phyloP scores from a whole-genome alignment of 2,888 invertebrate species.

The Chorisops tibialis region DNA sequence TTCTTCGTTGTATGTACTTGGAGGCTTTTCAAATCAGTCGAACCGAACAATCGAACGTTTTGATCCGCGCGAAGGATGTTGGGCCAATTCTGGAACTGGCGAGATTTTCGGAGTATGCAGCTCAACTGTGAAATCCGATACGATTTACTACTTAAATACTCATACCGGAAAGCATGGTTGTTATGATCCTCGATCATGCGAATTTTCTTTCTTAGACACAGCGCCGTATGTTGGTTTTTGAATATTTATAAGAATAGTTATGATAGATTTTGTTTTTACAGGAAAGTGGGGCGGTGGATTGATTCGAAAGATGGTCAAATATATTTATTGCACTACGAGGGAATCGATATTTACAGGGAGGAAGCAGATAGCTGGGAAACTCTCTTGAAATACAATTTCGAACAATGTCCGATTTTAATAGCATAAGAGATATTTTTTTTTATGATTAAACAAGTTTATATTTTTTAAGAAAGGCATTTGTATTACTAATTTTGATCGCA shows the following conservation, averaged over 20 bases:
- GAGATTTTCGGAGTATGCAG: background rate
- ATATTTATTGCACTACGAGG: constrained; percentile 1
- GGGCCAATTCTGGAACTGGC: background rate
- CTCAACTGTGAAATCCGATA: background rate
- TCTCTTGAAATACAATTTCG: background rate
- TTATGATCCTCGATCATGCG: background rate
- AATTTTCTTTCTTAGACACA: background rate
- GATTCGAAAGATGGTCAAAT: background rate
- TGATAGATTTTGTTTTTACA: background rate
- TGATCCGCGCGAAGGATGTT: constrained; percentile 5
- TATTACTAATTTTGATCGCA: too few relatives aligned
- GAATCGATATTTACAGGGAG: background rate
- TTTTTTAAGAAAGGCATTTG: too few relatives aligned
- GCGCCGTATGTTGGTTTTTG: background rate
- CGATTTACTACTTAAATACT: constrained; percentile 1
- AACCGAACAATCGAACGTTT: background rate
- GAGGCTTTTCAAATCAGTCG: background rate
- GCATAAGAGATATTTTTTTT: too few relatives aligned
- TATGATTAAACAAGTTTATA: too few relatives aligned
- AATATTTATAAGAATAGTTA: background rate
- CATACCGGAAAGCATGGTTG: constrained; percentile 1
- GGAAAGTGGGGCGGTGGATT: constrained; percentile 4
- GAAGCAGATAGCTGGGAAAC: background rate
- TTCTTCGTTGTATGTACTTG: constrained; percentile 6
- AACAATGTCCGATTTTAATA: constrained; percentile 9